phyloP scores from a whole-genome alignment of 2,113 vertebrate species.

The Emydocephalus ijimae region DNA sequence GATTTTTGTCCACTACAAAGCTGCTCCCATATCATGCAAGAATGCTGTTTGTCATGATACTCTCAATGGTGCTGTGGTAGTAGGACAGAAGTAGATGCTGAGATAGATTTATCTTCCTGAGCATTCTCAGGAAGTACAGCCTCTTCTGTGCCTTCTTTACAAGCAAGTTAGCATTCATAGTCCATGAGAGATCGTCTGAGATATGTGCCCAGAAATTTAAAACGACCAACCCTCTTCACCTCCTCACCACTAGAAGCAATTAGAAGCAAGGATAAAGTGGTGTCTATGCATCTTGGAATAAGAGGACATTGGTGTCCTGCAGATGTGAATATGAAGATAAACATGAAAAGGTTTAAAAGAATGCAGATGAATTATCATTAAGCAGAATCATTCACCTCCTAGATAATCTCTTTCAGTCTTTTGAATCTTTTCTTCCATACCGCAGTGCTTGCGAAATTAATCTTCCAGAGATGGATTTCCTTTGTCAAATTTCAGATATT shows the following conservation, averaged over 20 bases:
- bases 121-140: too few relatives aligned
- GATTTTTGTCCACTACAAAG: too few relatives aligned
- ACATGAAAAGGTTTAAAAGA: background rate
- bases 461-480: background rate
- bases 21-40: too few relatives aligned
- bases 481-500: background rate
- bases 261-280: background rate
- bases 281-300: background rate
- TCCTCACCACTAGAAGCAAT: background rate
- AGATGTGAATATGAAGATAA: background rate
- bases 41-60: too few relatives aligned
- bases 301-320: background rate
- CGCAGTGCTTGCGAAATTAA: background rate
- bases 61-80: too few relatives aligned
- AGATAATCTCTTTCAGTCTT: background rate
- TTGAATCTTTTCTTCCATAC: background rate
- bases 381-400: background rate
- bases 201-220: too few relatives aligned
- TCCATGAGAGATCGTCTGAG: too few relatives aligned
- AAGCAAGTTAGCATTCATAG: too few relatives aligned
- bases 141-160: too few relatives aligned
- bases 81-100: too few relatives aligned
- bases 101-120: too few relatives aligned
- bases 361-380: background rate
- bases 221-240: too few relatives aligned